phyloP scores from a whole-genome alignment of 2,113 vertebrate species.

The Heliornis fulica region DNA sequence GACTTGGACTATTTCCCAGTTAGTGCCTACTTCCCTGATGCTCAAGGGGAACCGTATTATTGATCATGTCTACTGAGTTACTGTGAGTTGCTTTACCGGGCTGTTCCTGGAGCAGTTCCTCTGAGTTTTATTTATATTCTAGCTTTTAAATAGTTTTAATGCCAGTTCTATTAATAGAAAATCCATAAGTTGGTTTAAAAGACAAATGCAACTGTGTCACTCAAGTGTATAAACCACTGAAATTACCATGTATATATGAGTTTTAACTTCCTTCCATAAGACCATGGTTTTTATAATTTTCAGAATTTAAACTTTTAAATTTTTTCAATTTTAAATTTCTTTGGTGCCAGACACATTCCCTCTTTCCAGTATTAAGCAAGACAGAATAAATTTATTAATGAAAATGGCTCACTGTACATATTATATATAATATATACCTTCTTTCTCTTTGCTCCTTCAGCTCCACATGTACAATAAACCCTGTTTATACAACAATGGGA shows the following conservation, averaged over 20 bases:
- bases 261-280: slow-evolving; percentile 65
- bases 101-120: slow-evolving; percentile 49
- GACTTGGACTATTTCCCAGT: slow-evolving; percentile 56
- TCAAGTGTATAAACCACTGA: slow-evolving; percentile 66
- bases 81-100: slow-evolving; percentile 60
- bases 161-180: slow-evolving; percentile 56
- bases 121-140: slow-evolving; percentile 73
- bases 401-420: slow-evolving; percentile 71
- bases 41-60: slow-evolving; percentile 28
- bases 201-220: slow-evolving; percentile 38
- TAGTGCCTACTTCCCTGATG: slow-evolving; percentile 23
- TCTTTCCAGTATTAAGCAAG: slow-evolving; percentile 73
- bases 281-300: slow-evolving; percentile 74
- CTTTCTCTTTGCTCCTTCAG: slow-evolving; percentile 50
- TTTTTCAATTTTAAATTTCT: slow-evolving; percentile 63
- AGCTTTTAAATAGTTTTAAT: slow-evolving; percentile 73
- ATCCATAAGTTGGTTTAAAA: slow-evolving; percentile 56
- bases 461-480: slow-evolving; percentile 69
- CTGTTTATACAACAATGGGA: slow-evolving; percentile 67
- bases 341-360: slow-evolving; percentile 80
- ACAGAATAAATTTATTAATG: slow-evolving; percentile 68
- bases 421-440: slow-evolving; percentile 67
- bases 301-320: slow-evolving; percentile 71
- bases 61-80: slow-evolving; percentile 53
- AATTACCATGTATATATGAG: slow-evolving; percentile 64